Percentiles rank a stretch among this genome's conserved stretches.
phyloP scores from a whole-genome alignment of 2,113 vertebrate genomes.

The Oryzias curvinotus region DNA sequence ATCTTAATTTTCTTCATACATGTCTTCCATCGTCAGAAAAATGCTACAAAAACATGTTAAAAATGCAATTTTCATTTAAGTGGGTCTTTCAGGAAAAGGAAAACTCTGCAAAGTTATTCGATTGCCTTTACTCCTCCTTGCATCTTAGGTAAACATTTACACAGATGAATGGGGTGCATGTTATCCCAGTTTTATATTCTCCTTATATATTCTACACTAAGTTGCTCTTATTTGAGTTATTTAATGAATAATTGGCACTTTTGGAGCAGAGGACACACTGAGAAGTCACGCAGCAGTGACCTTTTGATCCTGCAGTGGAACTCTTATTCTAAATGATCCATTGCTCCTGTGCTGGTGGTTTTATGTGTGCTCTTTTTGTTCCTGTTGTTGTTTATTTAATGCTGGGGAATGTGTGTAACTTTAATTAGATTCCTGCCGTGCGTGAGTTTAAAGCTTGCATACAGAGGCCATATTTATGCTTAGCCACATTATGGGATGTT shows the following conservation, averaged over 20 bases:
- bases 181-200: too few species aligned
- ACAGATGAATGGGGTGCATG: too few species aligned
- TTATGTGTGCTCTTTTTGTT: slow-evolving; percentile 42
- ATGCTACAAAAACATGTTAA: too few species aligned
- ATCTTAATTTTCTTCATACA: too few species aligned
- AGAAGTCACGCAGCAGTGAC: neutral
- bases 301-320: neutral
- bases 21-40: too few species aligned
- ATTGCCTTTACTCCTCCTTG: too few species aligned
- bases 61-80: too few species aligned
- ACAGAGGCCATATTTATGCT: slow-evolving; percentile 47
- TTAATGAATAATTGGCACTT: neutral
- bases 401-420: slow-evolving; percentile 23
- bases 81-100: too few species aligned
- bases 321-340: slow-evolving; percentile 45
- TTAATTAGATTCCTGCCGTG: slow-evolving; percentile 51
- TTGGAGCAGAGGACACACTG: neutral
- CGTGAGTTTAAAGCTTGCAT: slow-evolving; percentile 35
- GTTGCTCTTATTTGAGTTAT: too few species aligned
- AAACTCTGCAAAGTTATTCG: too few species aligned
- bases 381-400: slow-evolving; percentile 41
- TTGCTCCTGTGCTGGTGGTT: slow-evolving; percentile 21
- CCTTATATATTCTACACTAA: too few species aligned
- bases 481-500: slow-evolving; percentile 37
- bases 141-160: too few species aligned